A percentile compares a stretch with the other conserved stretches of the same genome.
Conservation (phyloP, 2,113 vertebrate species). For the Seriola quinqueradiata region DNA sequence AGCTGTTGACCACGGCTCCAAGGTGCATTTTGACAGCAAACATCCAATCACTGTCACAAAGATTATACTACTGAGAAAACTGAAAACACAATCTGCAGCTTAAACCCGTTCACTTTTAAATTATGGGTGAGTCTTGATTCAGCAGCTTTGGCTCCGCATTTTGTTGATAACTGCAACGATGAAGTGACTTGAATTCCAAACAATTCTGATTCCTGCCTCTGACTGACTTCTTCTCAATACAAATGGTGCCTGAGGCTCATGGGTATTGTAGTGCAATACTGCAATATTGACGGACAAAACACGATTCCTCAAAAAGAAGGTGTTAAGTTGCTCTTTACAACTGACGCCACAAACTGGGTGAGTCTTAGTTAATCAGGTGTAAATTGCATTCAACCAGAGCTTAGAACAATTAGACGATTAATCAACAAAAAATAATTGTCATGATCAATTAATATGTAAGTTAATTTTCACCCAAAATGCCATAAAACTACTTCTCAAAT, state of each 20-base stretch:
- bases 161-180: not conserved
- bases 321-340: not conserved
- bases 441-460: not conserved
- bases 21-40: not conserved
- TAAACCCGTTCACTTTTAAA: not conserved
- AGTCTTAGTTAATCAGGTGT: not conserved
- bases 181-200: not conserved
- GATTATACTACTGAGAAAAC: not conserved
- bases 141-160: not conserved
- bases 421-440: too few species aligned
- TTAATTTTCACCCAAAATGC: too few species aligned
- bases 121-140: not conserved
- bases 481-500: too few species aligned
- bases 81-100: slow-evolving; percentile 8
- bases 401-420: not conserved
- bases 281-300: not conserved
- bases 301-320: not conserved
- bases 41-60: not conserved
- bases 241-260: not conserved
- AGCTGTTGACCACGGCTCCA: not conserved
- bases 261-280: too few species aligned
- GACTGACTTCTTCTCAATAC: not conserved
- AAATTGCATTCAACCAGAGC: not conserved
- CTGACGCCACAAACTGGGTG: not conserved
- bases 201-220: not conserved